Evolutionary conservation across 2,888 invertebrate species (phyloP).

Genomic region (Onthophagus sagittarius): DNA sequence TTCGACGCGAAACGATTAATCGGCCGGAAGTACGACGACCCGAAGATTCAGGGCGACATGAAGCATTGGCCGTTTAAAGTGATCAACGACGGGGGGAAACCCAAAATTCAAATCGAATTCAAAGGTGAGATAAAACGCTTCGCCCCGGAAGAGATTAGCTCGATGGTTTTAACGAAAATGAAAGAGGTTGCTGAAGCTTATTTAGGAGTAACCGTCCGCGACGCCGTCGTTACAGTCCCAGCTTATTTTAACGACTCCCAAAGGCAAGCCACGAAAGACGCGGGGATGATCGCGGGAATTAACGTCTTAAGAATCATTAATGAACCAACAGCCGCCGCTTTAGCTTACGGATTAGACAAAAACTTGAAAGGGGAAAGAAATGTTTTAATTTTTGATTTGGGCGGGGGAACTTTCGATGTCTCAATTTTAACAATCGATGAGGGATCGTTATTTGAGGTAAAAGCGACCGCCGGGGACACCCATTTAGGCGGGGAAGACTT

Average conservation of each 20-base stretch:
- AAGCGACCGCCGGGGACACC: slow-evolving; percentile 79
- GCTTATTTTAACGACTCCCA: slow-evolving; percentile 70
- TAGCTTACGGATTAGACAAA: slow-evolving; percentile 69
- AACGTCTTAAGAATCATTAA: slow-evolving; percentile 81
- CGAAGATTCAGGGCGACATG: slow-evolving; percentile 72
- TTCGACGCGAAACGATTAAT: slow-evolving; percentile 74
- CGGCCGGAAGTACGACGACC: slow-evolving; percentile 73
- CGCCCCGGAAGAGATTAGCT: slow-evolving; percentile 67
- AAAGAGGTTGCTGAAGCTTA: slow-evolving; percentile 71
- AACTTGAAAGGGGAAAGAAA: slow-evolving; percentile 62
- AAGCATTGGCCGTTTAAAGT: slow-evolving; percentile 80
- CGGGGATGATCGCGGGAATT: slow-evolving; percentile 67
- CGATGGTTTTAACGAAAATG: slow-evolving; percentile 62
- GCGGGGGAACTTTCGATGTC: slow-evolving; percentile 72
- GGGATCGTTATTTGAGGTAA: slow-evolving; percentile 71
- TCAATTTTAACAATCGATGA: slow-evolving; percentile 81
- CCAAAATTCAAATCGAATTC: slow-evolving; percentile 65
- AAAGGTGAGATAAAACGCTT: slow-evolving; percentile 62
- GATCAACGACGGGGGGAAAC: slow-evolving; percentile 60
- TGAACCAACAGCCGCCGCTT: slow-evolving; percentile 73
- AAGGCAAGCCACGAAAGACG: slow-evolving; percentile 77
- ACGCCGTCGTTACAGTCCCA: slow-evolving; percentile 77
- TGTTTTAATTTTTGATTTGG: slow-evolving; percentile 63
- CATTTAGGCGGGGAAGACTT: slow-evolving; percentile 76
- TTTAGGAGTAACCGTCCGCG: slow-evolving; percentile 60